A percentile compares a stretch with the other conserved stretches of the same genome.
These are phyloP conservation scores for Erythrocercus mccallii DNA, from an alignment of 2,113 vertebrate species.

Conservation along the genomic window DNA sequence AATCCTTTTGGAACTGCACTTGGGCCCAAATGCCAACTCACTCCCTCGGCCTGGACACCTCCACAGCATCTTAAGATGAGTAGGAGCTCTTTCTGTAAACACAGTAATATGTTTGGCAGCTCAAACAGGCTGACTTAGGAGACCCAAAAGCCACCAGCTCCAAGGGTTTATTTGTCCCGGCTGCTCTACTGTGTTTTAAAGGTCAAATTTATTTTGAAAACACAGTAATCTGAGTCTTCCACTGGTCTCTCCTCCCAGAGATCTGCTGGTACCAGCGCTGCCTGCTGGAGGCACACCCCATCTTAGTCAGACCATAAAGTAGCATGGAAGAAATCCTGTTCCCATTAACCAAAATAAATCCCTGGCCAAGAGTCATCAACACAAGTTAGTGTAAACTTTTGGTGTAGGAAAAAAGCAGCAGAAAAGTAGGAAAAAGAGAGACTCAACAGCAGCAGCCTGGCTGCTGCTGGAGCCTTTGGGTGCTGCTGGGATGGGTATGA, in stretches of 20 bases:
- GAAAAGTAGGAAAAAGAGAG: not conserved
- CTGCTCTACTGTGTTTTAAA: constrained; percentile 12
- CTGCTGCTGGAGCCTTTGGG: not conserved
- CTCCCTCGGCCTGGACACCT: not conserved
- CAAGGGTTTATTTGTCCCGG: not conserved
- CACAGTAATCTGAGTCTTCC: not conserved
- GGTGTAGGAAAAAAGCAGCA: not conserved
- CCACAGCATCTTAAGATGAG: not conserved
- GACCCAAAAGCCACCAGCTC: not conserved
- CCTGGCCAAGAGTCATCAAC: not conserved
- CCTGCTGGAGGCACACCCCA: not conserved
- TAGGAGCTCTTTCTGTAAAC: not conserved
- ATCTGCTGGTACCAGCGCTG: not conserved
- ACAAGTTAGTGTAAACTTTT: not conserved
- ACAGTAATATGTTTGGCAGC: not conserved
- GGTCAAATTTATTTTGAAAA: constrained; percentile 25
- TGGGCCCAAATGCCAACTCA: not conserved
- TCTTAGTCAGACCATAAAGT: not conserved
- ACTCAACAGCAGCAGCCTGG: not conserved
- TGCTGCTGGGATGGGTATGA: not conserved
- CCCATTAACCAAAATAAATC: not conserved
- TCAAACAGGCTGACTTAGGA: not conserved
- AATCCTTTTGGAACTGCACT: not conserved
- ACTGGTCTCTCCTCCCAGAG: not conserved
- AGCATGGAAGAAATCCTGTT: not conserved